Percentiles rank a stretch among this genome's conserved stretches.
These are phyloP conservation scores for Arothron firmamentum DNA, from an alignment of 2,113 vertebrate species.

Conservation along the genomic window DNA sequence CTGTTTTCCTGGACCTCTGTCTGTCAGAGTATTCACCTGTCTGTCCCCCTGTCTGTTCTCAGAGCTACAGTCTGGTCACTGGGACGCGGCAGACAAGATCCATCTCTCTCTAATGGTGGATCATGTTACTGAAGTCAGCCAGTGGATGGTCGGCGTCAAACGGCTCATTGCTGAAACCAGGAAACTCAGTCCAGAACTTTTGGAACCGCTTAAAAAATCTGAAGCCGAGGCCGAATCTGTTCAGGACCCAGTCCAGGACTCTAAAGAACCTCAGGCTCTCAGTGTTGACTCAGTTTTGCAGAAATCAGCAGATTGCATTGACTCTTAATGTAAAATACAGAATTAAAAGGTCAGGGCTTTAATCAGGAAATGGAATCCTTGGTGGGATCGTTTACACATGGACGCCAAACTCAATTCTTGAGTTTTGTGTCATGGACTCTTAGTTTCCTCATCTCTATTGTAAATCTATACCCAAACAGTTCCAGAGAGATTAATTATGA, in stretches of 20 bases:
- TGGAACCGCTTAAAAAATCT: neutral
- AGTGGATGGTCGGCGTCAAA: slow-evolving; percentile 96
- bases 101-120: slow-evolving; percentile 94
- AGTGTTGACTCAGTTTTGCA: slow-evolving; percentile 19
- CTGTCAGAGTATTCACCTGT: neutral
- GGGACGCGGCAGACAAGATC: slow-evolving; percentile 87
- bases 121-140: slow-evolving; percentile 91
- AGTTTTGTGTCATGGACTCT: too few relatives aligned
- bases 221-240: neutral
- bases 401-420: too few relatives aligned
- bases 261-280: neutral
- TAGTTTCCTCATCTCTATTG: too few relatives aligned
- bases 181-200: slow-evolving; percentile 63
- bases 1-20: neutral
- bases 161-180: slow-evolving; percentile 87
- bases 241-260: neutral
- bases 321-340: neutral
- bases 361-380: neutral
- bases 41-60: slow-evolving; percentile 16
- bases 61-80: slow-evolving; percentile 80
- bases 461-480: neutral
- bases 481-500: neutral
- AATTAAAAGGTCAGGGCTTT: neutral
- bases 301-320: neutral
- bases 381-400: too few relatives aligned